These are phyloP conservation scores for Zosterops hypoxanthus DNA, from an alignment of 2,113 vertebrate genomes.

Conservation along the genomic window DNA sequence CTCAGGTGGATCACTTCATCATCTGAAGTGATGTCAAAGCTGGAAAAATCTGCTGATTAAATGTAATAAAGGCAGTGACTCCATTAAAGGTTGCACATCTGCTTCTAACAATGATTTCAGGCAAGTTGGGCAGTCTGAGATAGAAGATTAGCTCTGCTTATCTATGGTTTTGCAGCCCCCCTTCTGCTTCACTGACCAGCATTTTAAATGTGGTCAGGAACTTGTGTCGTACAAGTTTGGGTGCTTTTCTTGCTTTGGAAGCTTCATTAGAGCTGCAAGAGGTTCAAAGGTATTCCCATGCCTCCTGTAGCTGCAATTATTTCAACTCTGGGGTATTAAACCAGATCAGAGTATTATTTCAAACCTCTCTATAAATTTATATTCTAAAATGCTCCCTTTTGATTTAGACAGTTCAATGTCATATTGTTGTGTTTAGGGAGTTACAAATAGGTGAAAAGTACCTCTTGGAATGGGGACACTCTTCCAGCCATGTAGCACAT, in stretches of 20 bases:
- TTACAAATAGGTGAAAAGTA: not conserved
- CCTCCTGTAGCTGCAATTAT: not conserved
- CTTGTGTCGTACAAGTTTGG: not conserved
- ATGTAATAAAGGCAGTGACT: not conserved
- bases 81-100: not conserved
- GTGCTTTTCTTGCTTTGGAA: not conserved
- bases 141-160: not conserved
- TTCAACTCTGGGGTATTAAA: not conserved
- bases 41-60: not conserved
- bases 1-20: too few species aligned
- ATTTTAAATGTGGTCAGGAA: not conserved
- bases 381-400: not conserved
- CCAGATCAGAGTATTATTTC: not conserved
- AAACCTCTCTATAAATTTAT: not conserved
- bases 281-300: not conserved
- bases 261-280: not conserved
- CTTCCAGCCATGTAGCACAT: not conserved
- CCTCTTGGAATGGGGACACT: not conserved
- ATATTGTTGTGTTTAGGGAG: not conserved
- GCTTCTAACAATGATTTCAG: not conserved
- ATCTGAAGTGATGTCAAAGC: not conserved
- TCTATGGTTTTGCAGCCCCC: not conserved
- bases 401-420: not conserved
- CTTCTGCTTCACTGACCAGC: not conserved
- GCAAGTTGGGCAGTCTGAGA: not conserved